Evolutionary conservation across 2,113 vertebrate genomes (phyloP).

Genomic region (Nothobranchius kuhntae): DNA sequence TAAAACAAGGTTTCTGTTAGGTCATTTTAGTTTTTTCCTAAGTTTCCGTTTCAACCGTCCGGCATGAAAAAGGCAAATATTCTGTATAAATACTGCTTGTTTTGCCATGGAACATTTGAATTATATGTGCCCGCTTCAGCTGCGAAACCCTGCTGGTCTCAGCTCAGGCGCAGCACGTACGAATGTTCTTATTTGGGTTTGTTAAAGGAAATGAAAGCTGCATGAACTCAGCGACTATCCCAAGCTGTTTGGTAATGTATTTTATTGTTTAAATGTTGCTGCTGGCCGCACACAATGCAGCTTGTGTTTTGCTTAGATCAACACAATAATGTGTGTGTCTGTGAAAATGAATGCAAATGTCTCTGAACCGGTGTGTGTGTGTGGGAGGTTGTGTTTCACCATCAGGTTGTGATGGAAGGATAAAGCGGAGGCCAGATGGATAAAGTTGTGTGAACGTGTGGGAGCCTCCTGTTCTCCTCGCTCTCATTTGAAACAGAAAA

Average conservation of each 20-base stretch:
- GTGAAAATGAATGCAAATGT: slow-evolving; percentile 34
- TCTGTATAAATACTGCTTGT: slow-evolving; percentile 22
- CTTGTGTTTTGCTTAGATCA: slow-evolving; percentile 53
- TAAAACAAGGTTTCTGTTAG: too few species aligned
- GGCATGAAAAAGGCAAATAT: not conserved
- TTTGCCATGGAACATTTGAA: slow-evolving; percentile 21
- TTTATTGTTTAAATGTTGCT: slow-evolving; percentile 35
- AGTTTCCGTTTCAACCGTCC: slow-evolving; percentile 17
- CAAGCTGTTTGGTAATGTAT: slow-evolving; percentile 4
- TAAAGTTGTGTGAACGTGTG: slow-evolving; percentile 44
- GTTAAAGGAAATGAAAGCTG: slow-evolving; percentile 35
- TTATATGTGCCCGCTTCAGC: slow-evolving; percentile 19
- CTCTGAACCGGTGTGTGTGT: slow-evolving; percentile 8
- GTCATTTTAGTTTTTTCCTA: too few species aligned
- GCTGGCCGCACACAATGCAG: slow-evolving; percentile 34
- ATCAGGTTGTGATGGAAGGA: slow-evolving; percentile 63
- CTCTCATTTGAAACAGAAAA: slow-evolving; percentile 51
- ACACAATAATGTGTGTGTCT: slow-evolving; percentile 25
- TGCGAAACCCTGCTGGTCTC: slow-evolving; percentile 6
- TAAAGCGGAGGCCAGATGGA: slow-evolving; percentile 62
- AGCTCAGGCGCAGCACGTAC: slow-evolving; percentile 2
- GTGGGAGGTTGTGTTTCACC: slow-evolving; percentile 58
- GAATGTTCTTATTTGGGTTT: slow-evolving; percentile 33
- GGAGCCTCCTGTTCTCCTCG: slow-evolving; percentile 52
- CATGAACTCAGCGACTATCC: slow-evolving; percentile 1